Conservation (phyloP, 23 tunicate species). For the Pegea sp. region DNA sequence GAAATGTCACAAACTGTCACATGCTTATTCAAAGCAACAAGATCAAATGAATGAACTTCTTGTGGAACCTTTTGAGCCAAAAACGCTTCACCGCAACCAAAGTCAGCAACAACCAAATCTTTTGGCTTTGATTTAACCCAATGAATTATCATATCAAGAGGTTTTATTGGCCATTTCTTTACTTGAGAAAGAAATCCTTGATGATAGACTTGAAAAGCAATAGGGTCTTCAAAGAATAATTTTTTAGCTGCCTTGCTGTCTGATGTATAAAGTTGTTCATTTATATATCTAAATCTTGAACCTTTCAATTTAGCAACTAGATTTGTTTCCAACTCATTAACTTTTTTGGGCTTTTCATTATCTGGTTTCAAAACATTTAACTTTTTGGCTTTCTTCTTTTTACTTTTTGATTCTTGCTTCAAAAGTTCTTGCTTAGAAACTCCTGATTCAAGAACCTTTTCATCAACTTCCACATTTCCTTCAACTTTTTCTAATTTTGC, state of each 20-base stretch:
- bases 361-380: too few species aligned
- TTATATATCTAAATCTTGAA: neutral
- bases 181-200: slow-evolving; percentile 36
- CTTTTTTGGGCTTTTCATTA: neutral
- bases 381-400: too few species aligned
- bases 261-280: slow-evolving; percentile 29
- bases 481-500: neutral
- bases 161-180: slow-evolving; percentile 59
- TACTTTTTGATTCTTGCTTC: too few species aligned
- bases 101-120: slow-evolving; percentile 49
- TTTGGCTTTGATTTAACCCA: slow-evolving; percentile 21
- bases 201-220: slow-evolving; percentile 29
- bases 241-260: slow-evolving; percentile 28
- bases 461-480: neutral
- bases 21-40: slow-evolving; percentile 28
- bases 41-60: slow-evolving; percentile 60
- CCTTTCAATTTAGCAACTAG: neutral
- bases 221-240: slow-evolving; percentile 13
- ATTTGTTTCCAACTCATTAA: neutral
- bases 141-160: slow-evolving; percentile 25
- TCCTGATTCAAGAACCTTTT: neutral
- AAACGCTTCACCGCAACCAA: slow-evolving; percentile 81
- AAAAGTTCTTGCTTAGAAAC: neutral
- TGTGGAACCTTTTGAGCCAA: slow-evolving; percentile 46
- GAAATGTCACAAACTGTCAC: slow-evolving; percentile 73